Conservation (phyloP, 2,113 vertebrate species). For the Mesocricetus auratus region DNA sequence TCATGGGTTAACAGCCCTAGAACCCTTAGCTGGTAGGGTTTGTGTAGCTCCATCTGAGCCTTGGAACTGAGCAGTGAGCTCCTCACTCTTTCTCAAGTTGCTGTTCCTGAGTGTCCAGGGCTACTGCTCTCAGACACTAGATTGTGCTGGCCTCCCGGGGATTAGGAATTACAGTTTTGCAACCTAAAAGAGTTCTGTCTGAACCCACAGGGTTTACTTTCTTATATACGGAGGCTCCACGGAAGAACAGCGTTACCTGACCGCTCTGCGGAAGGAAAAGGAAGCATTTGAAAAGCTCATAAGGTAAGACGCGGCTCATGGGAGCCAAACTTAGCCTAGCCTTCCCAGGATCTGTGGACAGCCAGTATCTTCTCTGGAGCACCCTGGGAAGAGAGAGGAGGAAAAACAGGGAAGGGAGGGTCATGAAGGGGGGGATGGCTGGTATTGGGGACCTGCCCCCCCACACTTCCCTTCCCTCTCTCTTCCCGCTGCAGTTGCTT, state of each 20-base stretch:
- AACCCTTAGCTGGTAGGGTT: background rate
- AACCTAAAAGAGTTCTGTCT: conserved; percentile 42
- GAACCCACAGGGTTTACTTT: conserved; percentile 94
- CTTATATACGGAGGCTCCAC: conserved; percentile 97
- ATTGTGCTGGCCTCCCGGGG: background rate
- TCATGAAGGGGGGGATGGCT: background rate
- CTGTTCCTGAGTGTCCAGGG: background rate
- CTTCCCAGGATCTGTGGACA: background rate
- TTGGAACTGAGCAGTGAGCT: background rate
- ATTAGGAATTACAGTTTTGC: background rate
- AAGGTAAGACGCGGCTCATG: conserved; percentile 86
- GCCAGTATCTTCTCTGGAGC: background rate
- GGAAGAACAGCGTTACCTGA: conserved; percentile 98
- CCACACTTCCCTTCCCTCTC: background rate
- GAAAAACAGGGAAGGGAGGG: no score
- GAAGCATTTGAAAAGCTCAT: conserved; percentile 98
- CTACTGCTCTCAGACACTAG: conserved; percentile 16
- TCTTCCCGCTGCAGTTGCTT: background rate
- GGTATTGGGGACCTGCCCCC: fast-evolving
- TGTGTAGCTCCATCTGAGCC: background rate
- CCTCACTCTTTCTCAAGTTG: conserved; percentile 58
- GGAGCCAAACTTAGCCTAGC: background rate
- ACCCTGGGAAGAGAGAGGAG: background rate
- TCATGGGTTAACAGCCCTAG: background rate
- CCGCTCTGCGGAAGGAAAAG: conserved; percentile 95